Percentiles rank a stretch among this genome's conserved stretches.
Evolutionary conservation across 1,140 invertebrate species (phyloP).

Genomic region (Scaptomyza pallida): DNA sequence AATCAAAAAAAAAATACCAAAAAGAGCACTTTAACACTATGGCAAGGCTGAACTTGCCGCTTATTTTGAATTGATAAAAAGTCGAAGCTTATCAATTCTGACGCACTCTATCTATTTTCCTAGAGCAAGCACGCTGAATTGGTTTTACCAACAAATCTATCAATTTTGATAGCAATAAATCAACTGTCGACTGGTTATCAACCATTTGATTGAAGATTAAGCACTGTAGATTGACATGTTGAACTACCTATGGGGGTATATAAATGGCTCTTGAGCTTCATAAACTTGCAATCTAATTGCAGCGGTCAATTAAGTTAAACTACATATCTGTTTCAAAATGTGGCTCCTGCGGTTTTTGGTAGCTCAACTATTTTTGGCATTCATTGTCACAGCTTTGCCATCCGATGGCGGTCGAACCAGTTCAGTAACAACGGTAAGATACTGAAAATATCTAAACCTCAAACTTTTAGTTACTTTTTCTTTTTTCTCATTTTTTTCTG

Average conservation of each 20-base stretch:
- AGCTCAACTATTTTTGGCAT: constrained; percentile 34
- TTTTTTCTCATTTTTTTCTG: neutral
- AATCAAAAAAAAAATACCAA: constrained; percentile 3
- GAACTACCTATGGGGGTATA: constrained; percentile 26
- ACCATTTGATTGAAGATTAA: constrained; percentile 55
- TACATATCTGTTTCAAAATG: constrained; percentile 35
- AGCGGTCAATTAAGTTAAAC: constrained; percentile 14
- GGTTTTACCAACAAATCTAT: constrained; percentile 16
- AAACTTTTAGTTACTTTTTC: neutral
- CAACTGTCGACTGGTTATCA: constrained; percentile 44
- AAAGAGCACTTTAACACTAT: neutral
- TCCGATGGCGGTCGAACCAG: constrained; percentile 48
- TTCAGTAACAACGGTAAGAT: constrained; percentile 56
- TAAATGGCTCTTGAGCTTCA: constrained; percentile 6
- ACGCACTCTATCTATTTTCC: neutral
- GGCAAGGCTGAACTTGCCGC: neutral
- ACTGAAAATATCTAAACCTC: too few relatives aligned
- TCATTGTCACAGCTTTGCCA: constrained; percentile 38
- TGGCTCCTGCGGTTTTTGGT: constrained; percentile 34
- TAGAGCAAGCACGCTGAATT: constrained; percentile 12
- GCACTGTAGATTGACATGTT: constrained; percentile 23
- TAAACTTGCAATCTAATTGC: neutral
- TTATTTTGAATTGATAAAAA: neutral
- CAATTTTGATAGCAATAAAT: constrained; percentile 24
- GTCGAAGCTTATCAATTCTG: constrained; percentile 15